phyloP scores from a whole-genome alignment of 2,113 vertebrate species.

The Pelvicachromis taeniatus region DNA sequence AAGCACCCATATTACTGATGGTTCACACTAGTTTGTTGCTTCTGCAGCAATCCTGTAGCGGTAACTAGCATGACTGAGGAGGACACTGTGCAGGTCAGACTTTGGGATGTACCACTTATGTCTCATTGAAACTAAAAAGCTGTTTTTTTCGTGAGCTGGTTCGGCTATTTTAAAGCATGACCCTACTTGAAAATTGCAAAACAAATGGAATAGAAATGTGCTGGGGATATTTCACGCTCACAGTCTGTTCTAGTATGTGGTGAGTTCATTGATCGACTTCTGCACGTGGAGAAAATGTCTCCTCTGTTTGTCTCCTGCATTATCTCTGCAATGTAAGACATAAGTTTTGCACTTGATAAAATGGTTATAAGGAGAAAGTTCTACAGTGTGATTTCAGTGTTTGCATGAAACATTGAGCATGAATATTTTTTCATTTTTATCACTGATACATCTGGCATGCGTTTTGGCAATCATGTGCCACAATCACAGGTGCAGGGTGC shows the following conservation, averaged over 20 bases:
- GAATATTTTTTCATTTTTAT: conserved; percentile 46
- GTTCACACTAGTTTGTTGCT: not conserved
- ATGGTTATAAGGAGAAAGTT: not conserved
- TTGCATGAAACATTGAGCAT: not conserved
- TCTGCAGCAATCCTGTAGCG: not conserved
- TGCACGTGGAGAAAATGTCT: not conserved
- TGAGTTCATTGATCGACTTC: not conserved
- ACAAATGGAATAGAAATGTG: not conserved
- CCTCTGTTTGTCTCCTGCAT: not conserved
- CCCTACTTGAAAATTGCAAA: not conserved
- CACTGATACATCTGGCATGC: conserved; percentile 18
- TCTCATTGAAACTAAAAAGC: not conserved
- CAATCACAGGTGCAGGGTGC: conserved; percentile 27
- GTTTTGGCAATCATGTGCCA: conserved; percentile 24
- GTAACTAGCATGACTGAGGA: not conserved
- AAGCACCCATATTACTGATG: not conserved
- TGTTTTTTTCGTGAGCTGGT: not conserved
- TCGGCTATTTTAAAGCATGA: not conserved
- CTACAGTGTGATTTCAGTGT: not conserved
- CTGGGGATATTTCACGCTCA: not conserved
- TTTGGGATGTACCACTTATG: not conserved
- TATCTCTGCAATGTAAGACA: not conserved
- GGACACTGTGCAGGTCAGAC: not conserved
- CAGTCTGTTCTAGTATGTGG: not conserved
- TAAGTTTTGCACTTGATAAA: not conserved